Evolutionary conservation across 2,888 invertebrate genomes (phyloP).

Genomic region (Sminthurinus aureus): DNA sequence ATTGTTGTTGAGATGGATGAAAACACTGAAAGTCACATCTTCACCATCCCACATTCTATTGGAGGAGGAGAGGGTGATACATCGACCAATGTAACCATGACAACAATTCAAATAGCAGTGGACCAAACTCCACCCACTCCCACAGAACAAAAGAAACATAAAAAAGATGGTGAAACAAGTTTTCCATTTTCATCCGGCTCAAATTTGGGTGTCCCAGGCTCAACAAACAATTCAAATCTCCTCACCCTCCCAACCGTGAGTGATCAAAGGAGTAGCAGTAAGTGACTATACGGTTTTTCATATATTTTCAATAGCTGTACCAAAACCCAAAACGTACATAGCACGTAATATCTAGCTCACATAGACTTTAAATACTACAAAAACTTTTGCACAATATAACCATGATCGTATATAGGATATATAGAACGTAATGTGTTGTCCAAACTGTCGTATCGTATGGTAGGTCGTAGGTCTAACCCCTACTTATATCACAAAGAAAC

Average conservation of each 20-base stretch:
- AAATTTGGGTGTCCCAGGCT: background rate
- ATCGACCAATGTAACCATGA: background rate
- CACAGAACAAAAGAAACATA: background rate
- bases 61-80: background rate
- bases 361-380: too few relatives aligned
- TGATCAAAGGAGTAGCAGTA: conserved; percentile 45
- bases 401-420: too few relatives aligned
- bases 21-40: conserved; percentile 16
- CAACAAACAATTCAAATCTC: conserved; percentile 29
- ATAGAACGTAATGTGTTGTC: too few relatives aligned
- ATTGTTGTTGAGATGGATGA: conserved; percentile 25
- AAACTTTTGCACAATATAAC: too few relatives aligned
- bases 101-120: conserved; percentile 55
- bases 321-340: conserved; percentile 1
- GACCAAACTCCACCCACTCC: conserved; percentile 47
- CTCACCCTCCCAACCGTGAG: conserved; percentile 45
- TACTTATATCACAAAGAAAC: too few relatives aligned
- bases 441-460: too few relatives aligned
- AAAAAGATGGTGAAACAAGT: conserved; percentile 27
- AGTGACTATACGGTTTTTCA: background rate
- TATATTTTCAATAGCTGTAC: background rate
- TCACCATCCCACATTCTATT: conserved; percentile 29
- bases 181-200: conserved; percentile 15
- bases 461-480: too few relatives aligned
- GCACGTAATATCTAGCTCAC: too few relatives aligned